Conservation (phyloP, 1,140 invertebrate genomes). For the Aleiodes sp. region DNA sequence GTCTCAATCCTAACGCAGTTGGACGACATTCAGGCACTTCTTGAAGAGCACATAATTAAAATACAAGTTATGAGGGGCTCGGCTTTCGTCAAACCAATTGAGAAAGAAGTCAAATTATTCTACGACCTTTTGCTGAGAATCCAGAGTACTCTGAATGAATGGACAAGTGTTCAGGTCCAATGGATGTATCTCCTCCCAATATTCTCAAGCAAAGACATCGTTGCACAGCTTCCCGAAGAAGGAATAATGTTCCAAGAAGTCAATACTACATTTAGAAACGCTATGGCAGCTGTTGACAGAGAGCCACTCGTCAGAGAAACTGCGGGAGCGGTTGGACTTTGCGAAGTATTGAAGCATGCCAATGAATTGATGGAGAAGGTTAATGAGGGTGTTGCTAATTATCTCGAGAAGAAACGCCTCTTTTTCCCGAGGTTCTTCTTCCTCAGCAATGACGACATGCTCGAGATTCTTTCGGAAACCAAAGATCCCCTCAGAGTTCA, state of each 20-base stretch:
- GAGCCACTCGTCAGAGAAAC: conserved; percentile 81
- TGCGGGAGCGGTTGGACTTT: conserved; percentile 75
- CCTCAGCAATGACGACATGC: conserved; percentile 93
- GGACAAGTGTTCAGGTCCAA: conserved; percentile 87
- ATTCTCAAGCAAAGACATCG: conserved; percentile 93
- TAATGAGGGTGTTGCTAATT: conserved; percentile 87
- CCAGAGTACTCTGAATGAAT: conserved; percentile 85
- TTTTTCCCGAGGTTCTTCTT: conserved; percentile 95
- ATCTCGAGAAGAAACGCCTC: conserved; percentile 91
- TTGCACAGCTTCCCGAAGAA: conserved; percentile 93
- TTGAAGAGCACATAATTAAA: conserved; percentile 91
- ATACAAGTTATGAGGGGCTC: conserved; percentile 90
- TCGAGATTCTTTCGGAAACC: conserved; percentile 93
- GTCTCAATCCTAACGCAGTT: conserved; percentile 81
- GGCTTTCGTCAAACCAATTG: conserved; percentile 90
- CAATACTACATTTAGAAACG: conserved; percentile 78
- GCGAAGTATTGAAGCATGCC: conserved; percentile 79
- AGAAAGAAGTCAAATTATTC: conserved; percentile 82
- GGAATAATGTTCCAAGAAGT: conserved; percentile 80
- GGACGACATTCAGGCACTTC: conserved; percentile 85
- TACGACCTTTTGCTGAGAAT: conserved; percentile 82
- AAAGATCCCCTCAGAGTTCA: conserved; percentile 90
- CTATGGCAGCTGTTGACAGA: conserved; percentile 78
- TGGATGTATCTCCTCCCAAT: conserved; percentile 94
- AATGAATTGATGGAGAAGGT: conserved; percentile 82